Base-by-base conservation (phyloP, 2,797 vertebrate species). In the Odontamblyopus rebecca region DNA sequence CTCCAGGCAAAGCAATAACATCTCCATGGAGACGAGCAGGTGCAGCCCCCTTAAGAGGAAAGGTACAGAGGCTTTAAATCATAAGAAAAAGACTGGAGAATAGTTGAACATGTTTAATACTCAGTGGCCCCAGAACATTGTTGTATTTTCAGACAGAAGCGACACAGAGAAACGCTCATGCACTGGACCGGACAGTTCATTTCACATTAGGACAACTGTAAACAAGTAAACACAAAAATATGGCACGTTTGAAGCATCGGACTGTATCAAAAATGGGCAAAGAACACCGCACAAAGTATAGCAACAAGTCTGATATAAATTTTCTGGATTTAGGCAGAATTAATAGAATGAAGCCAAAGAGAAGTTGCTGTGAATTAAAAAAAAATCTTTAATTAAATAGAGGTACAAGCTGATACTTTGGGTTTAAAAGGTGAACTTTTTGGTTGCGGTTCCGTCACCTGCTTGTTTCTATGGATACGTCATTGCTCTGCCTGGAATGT, bases 141-240 rank as follows among this genome's bases (percentile, higher is more conserved):
- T 7, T 12, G 29, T 74, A 41, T 32, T 23, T 23, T 66, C 16
- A 62, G 30, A 54, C 26, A 75, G 64, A 53, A 68, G 57, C 71
- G 64, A 78, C 75, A 77, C 67, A 56, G 66, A 23, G 69, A 74
- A 44, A 72, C 32, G 70, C 73, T 78, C 85, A 82, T 87, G 87
- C 85, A 82, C 59, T 66, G 50, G 63, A 29, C 16, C 26, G 2
- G 41, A 30, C 44, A 48, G 4, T 18, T 15, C 6, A 27, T 48
- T 66, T 66, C 41, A 66, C 41, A 51, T 66, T 66, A 66, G 44
- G 13, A 44, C 38, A 44, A 16, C 41, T 50, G 63, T 48, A 65
- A 65, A 65, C 63, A 65, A 50, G 12, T 1, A 67, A 44, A 81
- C 76, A 79, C n/a, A 67, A 73, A 38, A 44, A 63, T 78, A 85